phyloP scores from a whole-genome alignment of 2,888 invertebrate species.

The Phymatocera aterrima region DNA sequence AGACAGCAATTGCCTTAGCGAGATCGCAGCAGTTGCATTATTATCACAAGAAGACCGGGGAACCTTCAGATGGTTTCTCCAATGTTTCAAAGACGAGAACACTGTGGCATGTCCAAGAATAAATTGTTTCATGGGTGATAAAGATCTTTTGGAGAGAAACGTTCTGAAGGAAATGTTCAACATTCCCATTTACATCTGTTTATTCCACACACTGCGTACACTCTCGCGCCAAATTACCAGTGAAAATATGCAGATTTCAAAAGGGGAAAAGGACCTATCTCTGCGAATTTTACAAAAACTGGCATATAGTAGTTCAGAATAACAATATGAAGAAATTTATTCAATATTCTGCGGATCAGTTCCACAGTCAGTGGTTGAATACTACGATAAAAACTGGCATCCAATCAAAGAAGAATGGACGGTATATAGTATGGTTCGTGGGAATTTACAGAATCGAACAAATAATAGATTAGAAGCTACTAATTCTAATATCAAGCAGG shows the following conservation, averaged over 20 bases:
- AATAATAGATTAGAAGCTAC: slow-evolving; percentile 40
- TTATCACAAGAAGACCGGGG: slow-evolving; percentile 22
- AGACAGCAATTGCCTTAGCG: not conserved
- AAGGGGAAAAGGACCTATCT: not conserved
- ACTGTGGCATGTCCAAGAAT: slow-evolving; percentile 1
- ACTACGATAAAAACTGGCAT: slow-evolving; percentile 46
- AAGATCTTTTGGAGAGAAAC: slow-evolving; percentile 40
- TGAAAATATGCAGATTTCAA: not conserved
- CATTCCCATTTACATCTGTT: slow-evolving; percentile 40
- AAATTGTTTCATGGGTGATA: slow-evolving; percentile 44
- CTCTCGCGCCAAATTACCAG: slow-evolving; percentile 22
- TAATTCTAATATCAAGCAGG: slow-evolving; percentile 39
- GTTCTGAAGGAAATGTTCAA: slow-evolving; percentile 38
- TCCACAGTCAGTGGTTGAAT: slow-evolving; percentile 17
- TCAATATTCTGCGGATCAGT: not conserved
- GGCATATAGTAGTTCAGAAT: slow-evolving; percentile 13
- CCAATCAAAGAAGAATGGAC: slow-evolving; percentile 33
- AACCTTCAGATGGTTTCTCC: slow-evolving; percentile 38
- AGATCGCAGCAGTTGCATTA: slow-evolving; percentile 37
- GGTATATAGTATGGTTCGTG: slow-evolving; percentile 9
- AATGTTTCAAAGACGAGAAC: slow-evolving; percentile 38
- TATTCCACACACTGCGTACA: slow-evolving; percentile 42
- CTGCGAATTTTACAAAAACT: slow-evolving; percentile 9
- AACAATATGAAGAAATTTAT: slow-evolving; percentile 24
- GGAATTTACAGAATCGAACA: slow-evolving; percentile 38